phyloP scores from a whole-genome alignment of 2,888 invertebrate genomes.

The Ophraella communa region DNA sequence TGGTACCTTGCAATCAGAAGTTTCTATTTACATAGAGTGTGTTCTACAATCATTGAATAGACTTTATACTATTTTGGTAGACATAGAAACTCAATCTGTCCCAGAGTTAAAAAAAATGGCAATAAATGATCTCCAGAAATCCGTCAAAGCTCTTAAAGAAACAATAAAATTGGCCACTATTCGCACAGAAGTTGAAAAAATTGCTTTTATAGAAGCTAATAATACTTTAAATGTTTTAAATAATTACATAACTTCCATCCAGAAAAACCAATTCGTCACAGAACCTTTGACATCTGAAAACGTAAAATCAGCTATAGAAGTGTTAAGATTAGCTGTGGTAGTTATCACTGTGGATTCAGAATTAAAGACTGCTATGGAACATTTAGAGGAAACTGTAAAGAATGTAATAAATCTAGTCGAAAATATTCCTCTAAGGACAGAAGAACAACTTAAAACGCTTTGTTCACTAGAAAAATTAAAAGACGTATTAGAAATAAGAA shows the following conservation, averaged over 20 bases:
- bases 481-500: slow-evolving; percentile 24
- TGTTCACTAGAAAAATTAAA: slow-evolving; percentile 29
- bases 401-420: slow-evolving; percentile 57
- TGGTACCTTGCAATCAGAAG: neutral
- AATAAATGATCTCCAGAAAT: slow-evolving; percentile 52
- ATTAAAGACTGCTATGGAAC: slow-evolving; percentile 53
- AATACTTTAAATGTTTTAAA: slow-evolving; percentile 49
- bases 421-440: slow-evolving; percentile 46
- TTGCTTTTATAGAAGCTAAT: slow-evolving; percentile 49
- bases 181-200: slow-evolving; percentile 45
- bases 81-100: slow-evolving; percentile 48
- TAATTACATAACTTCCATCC: slow-evolving; percentile 40
- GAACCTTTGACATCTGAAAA: slow-evolving; percentile 36
- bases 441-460: slow-evolving; percentile 38
- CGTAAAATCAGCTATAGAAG: slow-evolving; percentile 54
- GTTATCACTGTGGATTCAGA: slow-evolving; percentile 50
- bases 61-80: slow-evolving; percentile 46
- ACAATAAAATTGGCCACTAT: slow-evolving; percentile 35
- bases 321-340: slow-evolving; percentile 53
- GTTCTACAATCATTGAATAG: slow-evolving; percentile 45
- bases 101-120: slow-evolving; percentile 47
- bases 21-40: slow-evolving; percentile 23
- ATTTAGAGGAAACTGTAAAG: slow-evolving; percentile 55
- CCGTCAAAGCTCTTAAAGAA: slow-evolving; percentile 46
- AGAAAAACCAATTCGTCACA: slow-evolving; percentile 29